Percentiles rank a stretch among this genome's conserved stretches.
These are phyloP conservation scores for Notolepis coatsorum DNA, from an alignment of 2,797 vertebrate genomes.

Conservation along the genomic window DNA sequence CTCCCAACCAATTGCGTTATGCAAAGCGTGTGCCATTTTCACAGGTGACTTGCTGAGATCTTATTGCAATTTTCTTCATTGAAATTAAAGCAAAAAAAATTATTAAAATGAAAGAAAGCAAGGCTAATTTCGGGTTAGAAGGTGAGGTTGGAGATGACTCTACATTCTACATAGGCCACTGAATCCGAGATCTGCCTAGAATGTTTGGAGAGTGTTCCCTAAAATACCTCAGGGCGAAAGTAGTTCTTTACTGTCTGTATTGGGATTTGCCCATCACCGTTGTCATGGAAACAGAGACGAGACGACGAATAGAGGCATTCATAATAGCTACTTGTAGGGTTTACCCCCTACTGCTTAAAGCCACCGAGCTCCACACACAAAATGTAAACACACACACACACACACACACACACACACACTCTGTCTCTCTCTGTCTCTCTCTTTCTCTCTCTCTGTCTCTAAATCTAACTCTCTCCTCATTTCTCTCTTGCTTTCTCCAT, in stretches of 20 bases:
- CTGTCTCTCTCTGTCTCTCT: slow-evolving; percentile 4
- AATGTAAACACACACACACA: neutral
- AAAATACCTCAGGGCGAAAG: slow-evolving; percentile 18
- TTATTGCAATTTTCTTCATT: neutral
- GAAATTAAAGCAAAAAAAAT: neutral
- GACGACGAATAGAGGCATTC: neutral
- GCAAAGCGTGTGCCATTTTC: neutral
- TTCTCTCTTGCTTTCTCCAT: slow-evolving; percentile 3
- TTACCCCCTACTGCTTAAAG: neutral
- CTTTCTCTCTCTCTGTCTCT: neutral
- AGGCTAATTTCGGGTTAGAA: neutral
- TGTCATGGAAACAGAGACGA: slow-evolving; percentile 28
- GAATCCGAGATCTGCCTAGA: neutral
- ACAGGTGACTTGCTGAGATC: neutral
- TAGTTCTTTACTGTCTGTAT: slow-evolving; percentile 5
- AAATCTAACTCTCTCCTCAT: neutral
- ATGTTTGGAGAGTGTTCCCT: neutral
- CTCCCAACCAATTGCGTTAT: neutral
- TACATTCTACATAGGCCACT: neutral
- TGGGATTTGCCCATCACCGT: slow-evolving; percentile 26
- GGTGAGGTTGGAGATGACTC: neutral
- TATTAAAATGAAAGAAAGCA: no score
- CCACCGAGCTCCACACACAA: neutral
- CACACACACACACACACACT: neutral
- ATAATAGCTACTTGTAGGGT: slow-evolving; percentile 19